phyloP scores from a whole-genome alignment of 2,888 invertebrate genomes.

The Chrysomela aeneicollis region DNA sequence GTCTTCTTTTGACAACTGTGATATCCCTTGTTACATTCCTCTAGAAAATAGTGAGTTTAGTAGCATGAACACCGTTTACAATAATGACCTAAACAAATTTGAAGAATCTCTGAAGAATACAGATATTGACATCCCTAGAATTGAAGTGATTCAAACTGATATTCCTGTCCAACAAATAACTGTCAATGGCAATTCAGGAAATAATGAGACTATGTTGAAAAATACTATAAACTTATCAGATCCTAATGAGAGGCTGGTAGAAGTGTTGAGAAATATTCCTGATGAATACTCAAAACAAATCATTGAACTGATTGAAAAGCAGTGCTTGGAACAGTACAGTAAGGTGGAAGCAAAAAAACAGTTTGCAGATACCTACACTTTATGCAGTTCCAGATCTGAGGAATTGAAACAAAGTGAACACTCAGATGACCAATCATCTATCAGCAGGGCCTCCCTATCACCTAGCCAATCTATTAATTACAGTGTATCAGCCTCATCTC shows the following conservation, averaged over 20 bases:
- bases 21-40: conserved; percentile 36
- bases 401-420: conserved; percentile 3
- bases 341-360: conserved; percentile 22
- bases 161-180: conserved; percentile 51
- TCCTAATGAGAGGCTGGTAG: conserved; percentile 42
- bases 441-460: conserved; percentile 32
- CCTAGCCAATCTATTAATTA: conserved; percentile 49
- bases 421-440: conserved; percentile 6
- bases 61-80: conserved; percentile 40
- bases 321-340: conserved; percentile 6
- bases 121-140: conserved; percentile 38
- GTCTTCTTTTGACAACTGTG: conserved; percentile 41
- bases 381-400: background rate
- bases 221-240: conserved; percentile 37
- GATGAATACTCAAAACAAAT: conserved; percentile 53
- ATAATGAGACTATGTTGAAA: conserved; percentile 28
- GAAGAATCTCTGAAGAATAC: conserved; percentile 12
- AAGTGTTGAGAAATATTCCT: conserved; percentile 48
- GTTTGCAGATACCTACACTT: conserved; percentile 1
- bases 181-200: conserved; percentile 37
- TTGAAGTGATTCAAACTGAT: conserved; percentile 52
- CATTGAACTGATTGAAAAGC: conserved; percentile 49
- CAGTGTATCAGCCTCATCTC: conserved; percentile 35
- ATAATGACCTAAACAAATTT: conserved; percentile 23
- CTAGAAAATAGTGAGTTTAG: conserved; percentile 42